Evolutionary conservation across 2,113 vertebrate species (phyloP).

Genomic region (Malurus melanocephalus): DNA sequence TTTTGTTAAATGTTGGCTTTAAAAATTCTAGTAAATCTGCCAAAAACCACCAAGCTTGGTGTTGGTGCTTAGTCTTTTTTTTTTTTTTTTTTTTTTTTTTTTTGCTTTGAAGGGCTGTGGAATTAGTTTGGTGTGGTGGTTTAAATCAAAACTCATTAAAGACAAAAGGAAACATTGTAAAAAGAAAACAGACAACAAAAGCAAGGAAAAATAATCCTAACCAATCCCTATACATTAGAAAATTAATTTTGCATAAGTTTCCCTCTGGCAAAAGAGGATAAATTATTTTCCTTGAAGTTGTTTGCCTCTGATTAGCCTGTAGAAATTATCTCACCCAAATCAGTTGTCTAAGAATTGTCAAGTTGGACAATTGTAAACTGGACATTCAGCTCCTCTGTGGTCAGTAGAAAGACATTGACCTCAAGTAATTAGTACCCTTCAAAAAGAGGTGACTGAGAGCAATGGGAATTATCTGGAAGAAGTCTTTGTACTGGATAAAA

Average conservation of each 20-base stretch:
- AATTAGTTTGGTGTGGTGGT: background rate
- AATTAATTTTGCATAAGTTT: background rate
- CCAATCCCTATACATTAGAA: background rate
- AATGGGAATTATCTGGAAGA: background rate
- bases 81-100: background rate
- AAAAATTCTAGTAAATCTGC: background rate
- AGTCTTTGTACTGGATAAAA: background rate
- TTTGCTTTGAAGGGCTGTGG: background rate
- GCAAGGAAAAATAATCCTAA: background rate
- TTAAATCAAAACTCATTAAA: background rate
- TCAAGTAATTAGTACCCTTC: background rate
- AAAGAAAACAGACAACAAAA: background rate
- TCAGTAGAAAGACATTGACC: background rate
- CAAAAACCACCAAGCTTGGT: background rate
- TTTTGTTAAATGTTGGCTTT: background rate
- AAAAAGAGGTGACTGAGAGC: background rate
- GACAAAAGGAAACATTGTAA: background rate
- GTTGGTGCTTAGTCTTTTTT: background rate
- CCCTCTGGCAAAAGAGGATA: background rate
- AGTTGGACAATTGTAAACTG: background rate
- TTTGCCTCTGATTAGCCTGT: background rate
- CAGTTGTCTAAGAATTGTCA: background rate
- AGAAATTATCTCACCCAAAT: background rate
- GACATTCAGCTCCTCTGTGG: background rate
- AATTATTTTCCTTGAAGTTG: background rate